These are phyloP conservation scores for Donacobius atricapilla DNA, from an alignment of 2,113 vertebrate genomes.

Conservation along the genomic window DNA sequence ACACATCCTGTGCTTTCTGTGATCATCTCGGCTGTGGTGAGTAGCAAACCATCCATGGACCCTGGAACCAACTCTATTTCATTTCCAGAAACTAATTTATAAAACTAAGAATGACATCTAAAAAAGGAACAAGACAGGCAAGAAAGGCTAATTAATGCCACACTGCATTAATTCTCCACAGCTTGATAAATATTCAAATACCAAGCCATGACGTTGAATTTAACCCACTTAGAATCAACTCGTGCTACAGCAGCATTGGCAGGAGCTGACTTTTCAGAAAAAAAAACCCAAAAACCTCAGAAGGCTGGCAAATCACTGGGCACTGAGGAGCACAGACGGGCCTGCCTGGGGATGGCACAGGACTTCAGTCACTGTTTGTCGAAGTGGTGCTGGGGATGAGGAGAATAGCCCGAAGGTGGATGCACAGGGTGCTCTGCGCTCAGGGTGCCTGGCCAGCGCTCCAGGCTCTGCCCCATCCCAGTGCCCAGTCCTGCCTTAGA, in stretches of 20 bases:
- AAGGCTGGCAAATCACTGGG: background rate
- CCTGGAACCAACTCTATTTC: slow-evolving; percentile 40
- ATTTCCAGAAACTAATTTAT: slow-evolving; percentile 66
- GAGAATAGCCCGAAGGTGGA: background rate
- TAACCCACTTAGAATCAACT: slow-evolving; percentile 4
- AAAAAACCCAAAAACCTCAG: background rate
- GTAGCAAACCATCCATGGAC: slow-evolving; percentile 27
- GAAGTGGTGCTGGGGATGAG: background rate
- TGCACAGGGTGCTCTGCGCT: rapidly evolving
- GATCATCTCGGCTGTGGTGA: background rate
- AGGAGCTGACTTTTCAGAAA: background rate
- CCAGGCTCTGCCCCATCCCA: background rate
- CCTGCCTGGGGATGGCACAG: background rate
- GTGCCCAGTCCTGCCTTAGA: background rate
- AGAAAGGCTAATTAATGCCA: slow-evolving; percentile 74
- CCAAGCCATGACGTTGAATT: slow-evolving; percentile 10
- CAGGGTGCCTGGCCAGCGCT: background rate
- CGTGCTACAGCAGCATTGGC: background rate
- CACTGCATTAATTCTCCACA: slow-evolving; percentile 67
- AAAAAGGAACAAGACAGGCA: slow-evolving; percentile 67
- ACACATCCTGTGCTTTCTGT: background rate
- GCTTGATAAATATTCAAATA: slow-evolving; percentile 69
- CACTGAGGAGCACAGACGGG: background rate
- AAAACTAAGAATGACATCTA: slow-evolving; percentile 67
- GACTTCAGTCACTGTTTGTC: background rate